Percentiles rank a stretch among this genome's conserved stretches.
These are phyloP conservation scores for Acleris holmiana DNA, from an alignment of 2,888 invertebrate species.

Conservation along the genomic window DNA sequence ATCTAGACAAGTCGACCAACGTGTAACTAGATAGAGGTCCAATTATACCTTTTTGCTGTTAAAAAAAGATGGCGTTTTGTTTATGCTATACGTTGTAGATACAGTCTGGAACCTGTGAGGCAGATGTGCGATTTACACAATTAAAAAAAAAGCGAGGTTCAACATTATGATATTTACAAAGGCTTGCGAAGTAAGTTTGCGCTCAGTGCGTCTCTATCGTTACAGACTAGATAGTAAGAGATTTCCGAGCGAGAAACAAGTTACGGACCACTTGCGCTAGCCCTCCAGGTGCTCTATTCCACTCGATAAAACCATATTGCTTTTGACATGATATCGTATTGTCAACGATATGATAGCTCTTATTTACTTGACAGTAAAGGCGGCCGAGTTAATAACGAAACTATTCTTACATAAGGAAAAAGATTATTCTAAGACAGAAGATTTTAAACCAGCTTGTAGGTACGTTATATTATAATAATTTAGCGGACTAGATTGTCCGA, in stretches of 20 bases:
- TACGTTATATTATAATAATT: too few relatives aligned
- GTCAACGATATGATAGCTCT: too few relatives aligned
- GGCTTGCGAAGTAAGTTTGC: neutral
- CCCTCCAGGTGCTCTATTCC: neutral
- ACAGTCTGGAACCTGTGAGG: neutral
- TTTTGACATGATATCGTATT: too few relatives aligned
- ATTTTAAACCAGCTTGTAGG: neutral
- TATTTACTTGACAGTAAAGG: too few relatives aligned
- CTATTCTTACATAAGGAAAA: too few relatives aligned
- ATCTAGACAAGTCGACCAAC: conserved; percentile 53
- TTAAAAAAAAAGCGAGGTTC: neutral
- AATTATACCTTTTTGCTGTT: conserved; percentile 39
- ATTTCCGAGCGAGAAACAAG: too few relatives aligned
- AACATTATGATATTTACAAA: neutral
- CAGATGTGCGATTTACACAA: conserved; percentile 17
- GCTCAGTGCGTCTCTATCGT: too few relatives aligned
- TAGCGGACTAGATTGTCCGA: too few relatives aligned
- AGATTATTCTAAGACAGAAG: neutral
- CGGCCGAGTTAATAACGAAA: too few relatives aligned
- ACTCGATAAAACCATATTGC: too few relatives aligned
- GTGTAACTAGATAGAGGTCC: conserved; percentile 48
- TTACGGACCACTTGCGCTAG: too few relatives aligned
- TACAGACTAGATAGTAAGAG: too few relatives aligned
- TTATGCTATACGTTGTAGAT: neutral
- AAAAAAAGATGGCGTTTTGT: conserved; percentile 17